Percentiles rank a stretch among this genome's conserved stretches.
phyloP scores from a whole-genome alignment of 53 echinoderm and acorn worm species.

The Mesocentrotus franciscanus region DNA sequence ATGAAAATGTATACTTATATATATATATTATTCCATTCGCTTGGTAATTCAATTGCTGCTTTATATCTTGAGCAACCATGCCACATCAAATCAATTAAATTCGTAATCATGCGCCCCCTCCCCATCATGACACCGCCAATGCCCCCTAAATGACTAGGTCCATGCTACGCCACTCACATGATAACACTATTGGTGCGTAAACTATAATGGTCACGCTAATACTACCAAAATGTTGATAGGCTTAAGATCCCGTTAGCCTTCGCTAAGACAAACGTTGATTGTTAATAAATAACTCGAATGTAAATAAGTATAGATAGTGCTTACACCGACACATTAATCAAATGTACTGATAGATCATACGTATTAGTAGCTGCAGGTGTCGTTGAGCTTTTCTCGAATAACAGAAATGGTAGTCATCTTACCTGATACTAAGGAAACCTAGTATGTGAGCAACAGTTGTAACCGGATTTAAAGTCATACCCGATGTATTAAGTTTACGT shows the following conservation, averaged over 20 bases:
- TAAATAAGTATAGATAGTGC: constrained; percentile 11
- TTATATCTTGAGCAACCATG: too few relatives aligned
- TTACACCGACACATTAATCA: neutral
- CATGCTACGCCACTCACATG: neutral
- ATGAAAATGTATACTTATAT: too few relatives aligned
- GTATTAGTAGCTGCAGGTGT: too few relatives aligned
- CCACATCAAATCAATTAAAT: too few relatives aligned
- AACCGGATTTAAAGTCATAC: too few relatives aligned
- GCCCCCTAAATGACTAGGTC: neutral
- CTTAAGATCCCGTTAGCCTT: neutral
- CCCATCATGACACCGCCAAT: neutral
- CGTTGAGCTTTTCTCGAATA: neutral
- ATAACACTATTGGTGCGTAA: neutral
- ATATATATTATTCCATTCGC: too few relatives aligned
- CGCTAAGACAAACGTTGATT: neutral
- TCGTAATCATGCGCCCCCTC: too few relatives aligned
- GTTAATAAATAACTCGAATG: neutral
- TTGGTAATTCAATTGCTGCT: too few relatives aligned
- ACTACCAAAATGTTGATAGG: neutral
- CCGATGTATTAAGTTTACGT: too few relatives aligned
- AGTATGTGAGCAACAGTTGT: too few relatives aligned
- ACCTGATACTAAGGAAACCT: neutral
- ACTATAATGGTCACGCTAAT: neutral
- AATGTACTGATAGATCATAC: too few relatives aligned
- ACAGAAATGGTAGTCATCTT: neutral